Evolutionary conservation across 1,140 invertebrate species (phyloP).

Genomic region (Euwallacea fornicatus): DNA sequence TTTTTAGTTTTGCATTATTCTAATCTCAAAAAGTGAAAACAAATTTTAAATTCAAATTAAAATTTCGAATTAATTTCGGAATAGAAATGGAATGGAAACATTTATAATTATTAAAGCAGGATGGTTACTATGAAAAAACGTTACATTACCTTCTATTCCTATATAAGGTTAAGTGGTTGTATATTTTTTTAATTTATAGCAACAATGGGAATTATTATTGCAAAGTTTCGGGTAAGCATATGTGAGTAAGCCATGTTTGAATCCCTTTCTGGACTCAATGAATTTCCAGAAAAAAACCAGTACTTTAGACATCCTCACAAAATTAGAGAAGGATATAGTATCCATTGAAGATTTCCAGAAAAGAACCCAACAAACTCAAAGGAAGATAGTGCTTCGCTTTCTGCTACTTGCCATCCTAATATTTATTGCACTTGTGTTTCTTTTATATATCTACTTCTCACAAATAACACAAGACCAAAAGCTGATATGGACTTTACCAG

Average conservation of each 20-base stretch:
- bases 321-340: conserved; percentile 79
- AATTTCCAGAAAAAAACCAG: conserved; percentile 75
- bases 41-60: too few relatives aligned
- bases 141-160: too few relatives aligned
- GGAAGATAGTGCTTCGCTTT: conserved; percentile 76
- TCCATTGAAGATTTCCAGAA: conserved; percentile 77
- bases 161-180: too few relatives aligned
- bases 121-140: too few relatives aligned
- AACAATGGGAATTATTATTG: conserved; percentile 49
- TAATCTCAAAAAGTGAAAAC: too few relatives aligned
- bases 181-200: too few relatives aligned
- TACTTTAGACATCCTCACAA: conserved; percentile 74
- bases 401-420: conserved; percentile 78
- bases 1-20: too few relatives aligned
- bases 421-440: conserved; percentile 72
- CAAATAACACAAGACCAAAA: conserved; percentile 68
- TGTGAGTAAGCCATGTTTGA: neutral
- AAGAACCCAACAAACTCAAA: conserved; percentile 76
- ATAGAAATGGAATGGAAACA: too few relatives aligned
- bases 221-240: conserved; percentile 49
- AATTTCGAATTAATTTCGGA: too few relatives aligned
- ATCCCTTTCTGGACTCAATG: neutral
- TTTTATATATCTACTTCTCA: conserved; percentile 80
- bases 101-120: too few relatives aligned
- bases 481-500: conserved; percentile 70